A percentile compares a stretch with the other conserved stretches of the same genome.
phyloP scores from a whole-genome alignment of 2,113 vertebrate genomes.

The Sitta europaea region DNA sequence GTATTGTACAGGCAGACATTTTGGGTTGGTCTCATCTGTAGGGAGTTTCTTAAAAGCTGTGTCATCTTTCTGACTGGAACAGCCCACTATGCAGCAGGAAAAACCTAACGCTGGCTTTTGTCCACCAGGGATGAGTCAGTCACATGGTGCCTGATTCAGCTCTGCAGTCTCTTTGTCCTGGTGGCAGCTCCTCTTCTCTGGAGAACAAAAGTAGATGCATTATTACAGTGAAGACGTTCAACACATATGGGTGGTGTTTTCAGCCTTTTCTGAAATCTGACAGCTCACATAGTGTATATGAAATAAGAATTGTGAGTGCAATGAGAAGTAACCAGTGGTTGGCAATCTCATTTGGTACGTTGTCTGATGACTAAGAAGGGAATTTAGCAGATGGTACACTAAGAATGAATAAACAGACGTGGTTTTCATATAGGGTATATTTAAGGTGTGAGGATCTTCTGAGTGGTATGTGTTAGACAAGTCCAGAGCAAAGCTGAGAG shows the following conservation, averaged over 20 bases:
- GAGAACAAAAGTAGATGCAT: neutral
- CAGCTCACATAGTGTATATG: neutral
- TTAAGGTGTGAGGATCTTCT: neutral
- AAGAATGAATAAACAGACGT: neutral
- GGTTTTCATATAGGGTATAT: neutral
- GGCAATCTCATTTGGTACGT: neutral
- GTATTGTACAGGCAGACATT: neutral
- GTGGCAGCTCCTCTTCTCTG: neutral
- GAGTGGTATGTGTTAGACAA: neutral
- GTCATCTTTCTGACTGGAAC: neutral
- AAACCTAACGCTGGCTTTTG: neutral
- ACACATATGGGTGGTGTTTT: neutral
- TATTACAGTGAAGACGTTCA: neutral
- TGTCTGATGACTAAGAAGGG: neutral
- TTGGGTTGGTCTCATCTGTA: neutral
- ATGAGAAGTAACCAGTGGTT: neutral
- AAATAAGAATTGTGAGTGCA: neutral
- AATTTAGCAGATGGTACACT: neutral
- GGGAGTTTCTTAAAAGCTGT: neutral
- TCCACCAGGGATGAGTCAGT: neutral
- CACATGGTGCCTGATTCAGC: neutral
- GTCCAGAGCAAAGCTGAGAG: neutral
- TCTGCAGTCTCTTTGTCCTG: neutral
- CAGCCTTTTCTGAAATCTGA: neutral
- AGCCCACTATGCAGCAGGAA: neutral